These are phyloP conservation scores for Balaeniceps rex DNA, from an alignment of 2,113 vertebrate species.

Conservation along the genomic window DNA sequence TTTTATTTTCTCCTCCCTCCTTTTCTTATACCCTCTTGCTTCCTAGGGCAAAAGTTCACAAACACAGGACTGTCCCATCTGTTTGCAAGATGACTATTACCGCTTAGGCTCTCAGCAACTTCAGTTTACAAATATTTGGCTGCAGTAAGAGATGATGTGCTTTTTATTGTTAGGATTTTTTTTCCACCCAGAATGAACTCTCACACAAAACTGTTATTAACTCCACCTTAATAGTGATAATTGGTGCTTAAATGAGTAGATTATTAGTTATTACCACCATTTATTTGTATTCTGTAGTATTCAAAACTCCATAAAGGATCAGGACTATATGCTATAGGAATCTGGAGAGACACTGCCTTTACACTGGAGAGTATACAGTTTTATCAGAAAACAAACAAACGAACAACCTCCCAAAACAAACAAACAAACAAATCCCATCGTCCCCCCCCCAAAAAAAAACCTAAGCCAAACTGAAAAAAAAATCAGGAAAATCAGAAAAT, in stretches of 20 bases:
- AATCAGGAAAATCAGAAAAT: not conserved
- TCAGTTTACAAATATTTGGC: conserved; percentile 16
- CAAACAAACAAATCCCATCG: no score
- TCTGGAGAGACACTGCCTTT: not conserved
- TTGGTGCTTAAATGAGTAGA: not conserved
- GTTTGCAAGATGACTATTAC: conserved; percentile 48
- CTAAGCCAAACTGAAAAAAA: not conserved
- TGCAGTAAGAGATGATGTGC: not conserved
- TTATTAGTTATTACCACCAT: not conserved
- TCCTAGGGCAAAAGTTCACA: conserved; percentile 37
- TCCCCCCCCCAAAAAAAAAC: not conserved
- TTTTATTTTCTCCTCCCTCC: not conserved
- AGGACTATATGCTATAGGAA: not conserved
- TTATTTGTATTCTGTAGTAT: not conserved
- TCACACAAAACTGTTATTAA: not conserved
- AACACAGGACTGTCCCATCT: conserved; percentile 27
- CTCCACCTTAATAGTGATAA: not conserved
- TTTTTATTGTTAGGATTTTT: not conserved
- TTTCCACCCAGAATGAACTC: not conserved
- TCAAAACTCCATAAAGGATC: not conserved
- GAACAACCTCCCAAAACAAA: not conserved
- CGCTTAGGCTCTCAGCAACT: not conserved
- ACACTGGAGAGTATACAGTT: not conserved
- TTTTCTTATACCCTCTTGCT: not conserved
- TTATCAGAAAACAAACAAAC: not conserved